phyloP scores from a whole-genome alignment of 2,797 vertebrate species.

The Eutrigla gurnardus region DNA sequence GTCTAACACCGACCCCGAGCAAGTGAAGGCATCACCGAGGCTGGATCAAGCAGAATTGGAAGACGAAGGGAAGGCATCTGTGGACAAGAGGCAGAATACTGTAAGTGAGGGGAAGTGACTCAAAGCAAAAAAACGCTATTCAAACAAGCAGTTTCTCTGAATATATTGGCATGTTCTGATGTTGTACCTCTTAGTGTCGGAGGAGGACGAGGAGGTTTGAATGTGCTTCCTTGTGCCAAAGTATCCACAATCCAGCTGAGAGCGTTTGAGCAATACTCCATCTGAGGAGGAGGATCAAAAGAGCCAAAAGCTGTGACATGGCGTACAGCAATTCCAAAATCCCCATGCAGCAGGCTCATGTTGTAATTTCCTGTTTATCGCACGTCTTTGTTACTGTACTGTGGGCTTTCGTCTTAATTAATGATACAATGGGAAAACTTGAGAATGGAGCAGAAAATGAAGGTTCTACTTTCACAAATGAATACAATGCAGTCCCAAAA shows the following conservation, averaged over 20 bases:
- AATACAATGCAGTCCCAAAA: background rate
- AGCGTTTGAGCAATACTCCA: conserved; percentile 87
- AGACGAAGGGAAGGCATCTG: conserved; percentile 51
- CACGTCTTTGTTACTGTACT: background rate
- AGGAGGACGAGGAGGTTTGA: conserved; percentile 77
- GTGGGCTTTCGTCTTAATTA: background rate
- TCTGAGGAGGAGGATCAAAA: conserved; percentile 68
- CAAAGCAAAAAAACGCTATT: no score
- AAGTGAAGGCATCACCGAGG: conserved; percentile 5
- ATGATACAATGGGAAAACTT: no score
- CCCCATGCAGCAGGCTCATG: background rate
- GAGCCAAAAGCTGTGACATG: background rate
- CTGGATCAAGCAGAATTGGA: conserved; percentile 48
- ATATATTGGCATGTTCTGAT: background rate
- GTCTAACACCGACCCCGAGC: conserved; percentile 17
- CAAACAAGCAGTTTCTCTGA: background rate
- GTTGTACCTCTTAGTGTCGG: conserved; percentile 74
- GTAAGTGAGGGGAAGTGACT: background rate
- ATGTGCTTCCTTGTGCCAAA: conserved; percentile 82
- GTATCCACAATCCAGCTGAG: conserved; percentile 89
- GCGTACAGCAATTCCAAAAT: background rate
- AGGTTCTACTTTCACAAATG: background rate
- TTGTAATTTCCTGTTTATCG: background rate
- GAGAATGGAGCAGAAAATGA: background rate
- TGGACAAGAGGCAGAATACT: background rate